Evolutionary conservation across 2,797 vertebrate species (phyloP), one percentile per base, ranked within the genome.

Genomic region (Lacerta viridis): DNA sequence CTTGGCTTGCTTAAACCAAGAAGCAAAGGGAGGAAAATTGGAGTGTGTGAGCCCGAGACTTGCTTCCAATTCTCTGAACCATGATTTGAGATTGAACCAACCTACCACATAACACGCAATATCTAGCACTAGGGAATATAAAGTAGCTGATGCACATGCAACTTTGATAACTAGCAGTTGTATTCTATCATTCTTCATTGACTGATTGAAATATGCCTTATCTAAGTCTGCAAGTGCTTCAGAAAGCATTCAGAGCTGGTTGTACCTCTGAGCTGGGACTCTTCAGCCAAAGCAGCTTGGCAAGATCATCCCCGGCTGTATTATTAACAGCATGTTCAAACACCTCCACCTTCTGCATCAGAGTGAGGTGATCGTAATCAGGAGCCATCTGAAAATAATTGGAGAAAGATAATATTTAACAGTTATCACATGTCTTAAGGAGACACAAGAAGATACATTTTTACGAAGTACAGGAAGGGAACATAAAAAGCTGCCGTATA

Each of bases 271-370:
- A 99, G 96, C 99, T 99, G 77, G 99, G 99, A 93, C 99, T 99
- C 95, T 99, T 99, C 46, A 99, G 96, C 99, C 99, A 99, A 71
- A 99, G 95, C 33, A 99, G 97, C 89, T 99, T 99, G 93, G 99
- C 98, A 89, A 99, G 98, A 95, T 99, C 99, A 0, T 99, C 99
- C 7, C 99, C 99, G 0, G 99, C 99, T 0, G 99, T 99, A 95
- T 99, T 99, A 93, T 99, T 99, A 89, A 99, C 99, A 0, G 99
- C 99, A 0, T 99, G 99, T 86, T 99, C 99, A 86, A 99, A 99
- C 92, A 99, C 99, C 95, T 99, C 99, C 33, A 99, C 99, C 93
- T 99, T 99, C 97, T 99, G 99, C 99, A 99, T 99, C 94, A 99
- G 97, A 0, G 99, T 99, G 93, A 99, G 96, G 95, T 99, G 99